Conservation (phyloP, 2,797 vertebrate species). For the Stomatorhinus walkeri region DNA sequence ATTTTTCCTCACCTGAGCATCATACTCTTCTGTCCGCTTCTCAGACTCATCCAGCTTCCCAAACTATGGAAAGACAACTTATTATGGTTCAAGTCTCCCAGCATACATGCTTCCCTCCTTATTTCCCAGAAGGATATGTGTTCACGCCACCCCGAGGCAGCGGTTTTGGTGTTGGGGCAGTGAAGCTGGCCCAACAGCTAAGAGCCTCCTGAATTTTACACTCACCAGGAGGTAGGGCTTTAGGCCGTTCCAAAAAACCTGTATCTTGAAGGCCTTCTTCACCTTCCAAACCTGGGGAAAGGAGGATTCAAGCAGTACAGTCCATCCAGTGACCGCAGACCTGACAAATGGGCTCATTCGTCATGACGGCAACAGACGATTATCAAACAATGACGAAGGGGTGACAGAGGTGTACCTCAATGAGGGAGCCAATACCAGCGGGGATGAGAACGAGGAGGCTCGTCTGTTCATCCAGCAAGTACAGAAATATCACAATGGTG, state of each 20-base stretch:
- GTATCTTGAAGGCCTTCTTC: constrained; percentile 95
- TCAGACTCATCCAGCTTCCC: constrained; percentile 84
- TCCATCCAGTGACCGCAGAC: not conserved
- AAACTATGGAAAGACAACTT: constrained; percentile 61
- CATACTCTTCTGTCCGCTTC: constrained; percentile 85
- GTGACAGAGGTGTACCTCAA: constrained; percentile 66
- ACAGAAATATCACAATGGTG: constrained; percentile 93
- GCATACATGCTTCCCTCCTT: not conserved
- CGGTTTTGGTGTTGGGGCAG: not conserved
- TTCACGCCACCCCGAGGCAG: not conserved
- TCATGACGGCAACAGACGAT: not conserved
- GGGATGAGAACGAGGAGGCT: constrained; percentile 91
- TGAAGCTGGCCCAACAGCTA: not conserved
- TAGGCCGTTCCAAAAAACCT: constrained; percentile 73
- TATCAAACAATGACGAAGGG: too few species aligned
- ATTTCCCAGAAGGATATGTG: not conserved
- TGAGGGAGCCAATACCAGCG: constrained; percentile 83
- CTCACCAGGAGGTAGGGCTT: constrained; percentile 64
- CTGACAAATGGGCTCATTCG: not conserved
- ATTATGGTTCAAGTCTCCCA: not conserved
- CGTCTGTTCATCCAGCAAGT: constrained; percentile 92
- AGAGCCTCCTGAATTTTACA: not conserved
- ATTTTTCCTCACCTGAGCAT: constrained; percentile 72
- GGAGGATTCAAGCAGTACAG: not conserved
- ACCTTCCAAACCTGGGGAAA: constrained; percentile 87